Evolutionary conservation across 2,797 vertebrate species (phyloP), one percentile per base, ranked within the genome.

Genomic region (Cryptoblepharus egeriae): DNA sequence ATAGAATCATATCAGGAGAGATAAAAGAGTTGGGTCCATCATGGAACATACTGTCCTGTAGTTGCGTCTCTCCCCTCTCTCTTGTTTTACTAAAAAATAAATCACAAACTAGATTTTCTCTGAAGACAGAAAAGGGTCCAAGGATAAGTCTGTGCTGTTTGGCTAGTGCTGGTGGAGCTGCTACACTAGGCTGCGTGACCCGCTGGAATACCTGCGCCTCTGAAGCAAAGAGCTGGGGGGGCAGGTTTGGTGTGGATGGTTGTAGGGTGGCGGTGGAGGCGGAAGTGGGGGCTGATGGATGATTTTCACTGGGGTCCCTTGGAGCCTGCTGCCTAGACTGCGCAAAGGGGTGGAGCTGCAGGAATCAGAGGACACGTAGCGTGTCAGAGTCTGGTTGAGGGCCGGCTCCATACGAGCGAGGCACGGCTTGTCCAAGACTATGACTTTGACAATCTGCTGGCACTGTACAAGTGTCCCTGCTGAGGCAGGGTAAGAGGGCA

Each of bases 391-490:
- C 94, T 99, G 98, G 95, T 97, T 98, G 92, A 99, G 97, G 93
- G 98, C 98, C 76, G 98, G 97, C 94, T 99, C 97, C 97, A 99
- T 97, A n/a, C 97, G 97, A 83, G 97, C 98, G 80, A 97, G 96
- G 85, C 98, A 98, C 74, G 97, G 97, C 95, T 99, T 97, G 96
- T 99, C 98, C 96, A 99, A 93, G 20, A 99, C 98, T 85, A 99
- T 99, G 96, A 99, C 98, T 95, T 99, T 99, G 93, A 99, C 98
- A 73, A 99, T 99, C 95, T 99, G 98, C 96, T 99, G 98, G 95
- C 98, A 99, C 94, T 99, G 98, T 95, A 99, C 97, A 94, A 99
- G 97, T 77, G 98, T 98, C 92, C 98, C 98, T 24, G 96, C 96
- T 12, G 95, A 88, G 73, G 97, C 96, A 81, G 96, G 97, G 1